Evolutionary conservation across 2,113 vertebrate species (phyloP), one percentile per base, ranked within the genome.

Genomic region (Pandion haliaetus): DNA sequence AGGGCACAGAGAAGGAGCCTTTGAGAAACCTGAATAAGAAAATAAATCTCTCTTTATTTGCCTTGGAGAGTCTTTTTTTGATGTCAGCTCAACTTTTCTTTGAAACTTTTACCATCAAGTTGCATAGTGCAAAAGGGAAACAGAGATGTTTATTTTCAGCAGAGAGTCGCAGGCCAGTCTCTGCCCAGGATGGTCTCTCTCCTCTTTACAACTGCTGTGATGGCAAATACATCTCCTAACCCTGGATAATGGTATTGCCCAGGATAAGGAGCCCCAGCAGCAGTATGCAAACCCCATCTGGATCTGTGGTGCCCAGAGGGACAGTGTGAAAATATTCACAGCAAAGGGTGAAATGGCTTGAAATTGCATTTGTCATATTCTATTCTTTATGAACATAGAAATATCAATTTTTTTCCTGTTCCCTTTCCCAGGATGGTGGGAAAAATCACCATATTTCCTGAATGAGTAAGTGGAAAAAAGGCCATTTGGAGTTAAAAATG

Each of bases 31-130:
- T 86, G 73, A 94, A 91, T 95, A 95, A 85, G 73, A 96, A 96
- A 96, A 97, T 96, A 97, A 97, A 96, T 97, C 73, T 80, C 52
- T 45, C 32, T 91, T 93, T 97, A 96, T 96, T 97, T 97, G 70
- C 70, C 62, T 95, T 95, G 62, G 83, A 97, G 29, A 77, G 32
- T 14, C 50, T 55, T 66, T 82, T 95, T 96, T 95, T 95, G 28
- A 97, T 96, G 94, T 85, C 78, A 95, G 84, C 29, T 85, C 89
- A 93, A 93, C n/a, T 63, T 89, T 82, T 93, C 91, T 97, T 96
- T 95, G 93, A 96, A 95, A 96, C 29, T 24, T 93, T 85, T 80
- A 80, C 74, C 71, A 82, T 93, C 40, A 58, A 87, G 50, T 69
- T 73, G 70, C 52, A 34, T 32, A 76, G 49, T 17, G 44, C 71